Conservation (phyloP, 2,113 vertebrate species). For the Crypturellus undulatus region DNA sequence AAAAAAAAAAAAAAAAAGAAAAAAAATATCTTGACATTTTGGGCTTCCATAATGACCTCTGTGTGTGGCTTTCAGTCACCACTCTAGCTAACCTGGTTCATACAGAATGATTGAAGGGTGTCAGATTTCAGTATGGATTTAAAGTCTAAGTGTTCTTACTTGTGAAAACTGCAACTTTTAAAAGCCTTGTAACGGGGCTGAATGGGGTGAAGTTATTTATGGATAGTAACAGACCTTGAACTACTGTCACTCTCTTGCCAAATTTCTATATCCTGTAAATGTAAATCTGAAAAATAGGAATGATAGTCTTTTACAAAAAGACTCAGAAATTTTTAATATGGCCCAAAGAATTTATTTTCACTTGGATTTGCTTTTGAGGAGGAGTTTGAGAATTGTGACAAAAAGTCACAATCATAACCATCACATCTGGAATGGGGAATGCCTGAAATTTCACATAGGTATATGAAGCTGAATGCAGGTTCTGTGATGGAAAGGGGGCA, state of each 20-base stretch:
- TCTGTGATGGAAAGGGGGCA: accelerated
- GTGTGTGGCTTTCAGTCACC: not conserved
- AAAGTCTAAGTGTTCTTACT: not conserved
- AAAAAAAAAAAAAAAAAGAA: not conserved
- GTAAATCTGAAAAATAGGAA: not conserved
- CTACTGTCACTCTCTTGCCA: not conserved
- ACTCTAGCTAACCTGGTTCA: not conserved
- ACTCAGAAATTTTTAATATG: not conserved
- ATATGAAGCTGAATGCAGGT: not conserved
- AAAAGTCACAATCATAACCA: not conserved
- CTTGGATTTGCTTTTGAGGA: not conserved
- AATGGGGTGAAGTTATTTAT: not conserved
- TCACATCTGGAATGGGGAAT: not conserved
- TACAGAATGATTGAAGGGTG: not conserved
- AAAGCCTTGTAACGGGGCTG: not conserved
- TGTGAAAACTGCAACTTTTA: not conserved
- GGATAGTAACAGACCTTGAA: not conserved
- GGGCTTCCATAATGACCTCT: not conserved
- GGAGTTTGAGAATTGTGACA: not conserved
- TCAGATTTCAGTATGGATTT: not conserved
- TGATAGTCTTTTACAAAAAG: not conserved
- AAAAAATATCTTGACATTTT: not conserved
- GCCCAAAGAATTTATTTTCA: not conserved
- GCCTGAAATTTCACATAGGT: not conserved
- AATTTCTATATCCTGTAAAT: not conserved